These are phyloP conservation scores for Lasioglossum calceatum DNA, from an alignment of 2,888 invertebrate species.

Conservation along the genomic window DNA sequence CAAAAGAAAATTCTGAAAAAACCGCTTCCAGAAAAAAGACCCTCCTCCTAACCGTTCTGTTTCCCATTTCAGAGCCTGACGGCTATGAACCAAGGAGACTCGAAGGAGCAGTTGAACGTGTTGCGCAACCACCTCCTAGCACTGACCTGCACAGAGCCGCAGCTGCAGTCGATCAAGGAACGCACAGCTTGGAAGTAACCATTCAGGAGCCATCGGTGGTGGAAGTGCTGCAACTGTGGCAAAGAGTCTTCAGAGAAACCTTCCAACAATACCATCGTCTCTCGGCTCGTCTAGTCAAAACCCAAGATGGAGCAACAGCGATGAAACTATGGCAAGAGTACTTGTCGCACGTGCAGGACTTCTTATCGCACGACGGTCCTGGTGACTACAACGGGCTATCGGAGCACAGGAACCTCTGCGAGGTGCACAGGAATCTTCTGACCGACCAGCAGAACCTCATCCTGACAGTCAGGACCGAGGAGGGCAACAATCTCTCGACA, in stretches of 20 bases:
- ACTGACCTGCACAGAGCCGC: conserved; percentile 92
- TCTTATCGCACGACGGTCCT: conserved; percentile 91
- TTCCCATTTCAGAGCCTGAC: conserved; percentile 79
- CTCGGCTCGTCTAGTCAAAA: conserved; percentile 90
- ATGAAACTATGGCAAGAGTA: conserved; percentile 94
- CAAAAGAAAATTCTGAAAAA: neutral
- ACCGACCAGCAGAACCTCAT: conserved; percentile 92
- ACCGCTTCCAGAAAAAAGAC: neutral
- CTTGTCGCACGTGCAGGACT: conserved; percentile 92
- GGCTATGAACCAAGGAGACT: conserved; percentile 87
- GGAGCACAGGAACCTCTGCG: conserved; percentile 92
- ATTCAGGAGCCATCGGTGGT: conserved; percentile 90
- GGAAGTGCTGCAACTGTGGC: conserved; percentile 93
- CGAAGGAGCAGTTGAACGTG: conserved; percentile 90
- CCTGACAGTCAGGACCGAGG: conserved; percentile 84
- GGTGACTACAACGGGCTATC: conserved; percentile 92
- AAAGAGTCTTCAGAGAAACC: conserved; percentile 94
- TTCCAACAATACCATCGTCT: conserved; percentile 95
- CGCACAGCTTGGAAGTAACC: conserved; percentile 88
- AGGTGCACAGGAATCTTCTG: conserved; percentile 93
- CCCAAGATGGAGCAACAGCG: conserved; percentile 92
- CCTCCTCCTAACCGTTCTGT: neutral
- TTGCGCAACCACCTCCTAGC: conserved; percentile 91
- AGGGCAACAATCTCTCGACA: conserved; percentile 84
- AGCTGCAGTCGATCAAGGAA: conserved; percentile 90